Evolutionary conservation across 2,888 invertebrate species (phyloP), one percentile per base, ranked within the genome.

Genomic region (Lasioglossum leucozonium): DNA sequence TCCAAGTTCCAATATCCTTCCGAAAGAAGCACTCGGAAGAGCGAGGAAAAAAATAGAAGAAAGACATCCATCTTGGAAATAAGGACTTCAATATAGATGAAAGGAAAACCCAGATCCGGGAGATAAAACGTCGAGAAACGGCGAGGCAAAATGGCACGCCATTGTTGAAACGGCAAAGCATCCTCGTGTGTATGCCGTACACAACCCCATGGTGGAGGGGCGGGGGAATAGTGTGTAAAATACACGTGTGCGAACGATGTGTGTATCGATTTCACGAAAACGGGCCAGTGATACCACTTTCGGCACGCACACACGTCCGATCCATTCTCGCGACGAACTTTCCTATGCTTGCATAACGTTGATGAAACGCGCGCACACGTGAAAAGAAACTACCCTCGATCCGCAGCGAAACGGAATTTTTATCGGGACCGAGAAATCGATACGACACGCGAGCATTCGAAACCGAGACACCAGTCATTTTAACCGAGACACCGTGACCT

Each of bases 191-290:
- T 26, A 30, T 26, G 65, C 1, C 30, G 22, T 34, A 47, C 72
- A 58, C 37, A 22, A 18, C 58, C 72, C 62, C 71, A 71, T 71
- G 42, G n/a, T n/a, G n/a, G n/a, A n/a, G n/a, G n/a, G n/a, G n/a
- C n/a, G n/a, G n/a, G 42, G 58, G 44, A 40, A 37, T 62, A 47
- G 75, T 51, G 72, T 58, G 69, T 65, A 71, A 77, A 71, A 77
- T 73, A 74, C 55, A 71, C 82, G 79, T 78, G 81, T 34, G 62
- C 62, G 62, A 18, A 30, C 81, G 82, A 77, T 85, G 81, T 78
- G 82, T 84, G 79, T 84, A 90, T 89, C 90, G 90, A 89, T 90
- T 89, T 80, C 79, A 47, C 44, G 76, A 69, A 84, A 89, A 88
- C 76, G 44, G 82, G 90, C 69, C 84, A 82, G 73, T 77, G 79